These are phyloP conservation scores for Axea sp. DNA, from an alignment of 2,888 invertebrate genomes.

Conservation along the genomic window DNA sequence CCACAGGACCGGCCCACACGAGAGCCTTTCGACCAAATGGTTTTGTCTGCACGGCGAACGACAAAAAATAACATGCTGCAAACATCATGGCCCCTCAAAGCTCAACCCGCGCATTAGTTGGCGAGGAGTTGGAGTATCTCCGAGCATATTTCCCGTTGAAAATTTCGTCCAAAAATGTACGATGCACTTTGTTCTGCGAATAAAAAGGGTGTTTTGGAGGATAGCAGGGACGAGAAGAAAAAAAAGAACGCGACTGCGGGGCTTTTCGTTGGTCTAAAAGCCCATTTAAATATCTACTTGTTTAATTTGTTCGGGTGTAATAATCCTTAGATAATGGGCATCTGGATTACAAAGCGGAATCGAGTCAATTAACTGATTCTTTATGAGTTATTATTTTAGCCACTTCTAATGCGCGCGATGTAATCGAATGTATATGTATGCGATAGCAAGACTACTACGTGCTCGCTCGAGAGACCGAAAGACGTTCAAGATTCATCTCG, in stretches of 20 bases:
- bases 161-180: constrained; percentile 49
- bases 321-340: constrained; percentile 37
- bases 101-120: constrained; percentile 55
- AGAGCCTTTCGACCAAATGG: constrained; percentile 61
- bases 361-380: constrained; percentile 51
- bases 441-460: constrained; percentile 23
- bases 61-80: constrained; percentile 66
- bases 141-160: constrained; percentile 43
- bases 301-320: constrained; percentile 44
- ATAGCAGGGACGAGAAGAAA: background rate
- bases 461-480: constrained; percentile 4
- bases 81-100: constrained; percentile 63
- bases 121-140: constrained; percentile 23
- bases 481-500: constrained; percentile 37
- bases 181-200: constrained; percentile 43
- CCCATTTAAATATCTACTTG: constrained; percentile 39
- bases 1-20: constrained; percentile 68
- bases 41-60: constrained; percentile 68
- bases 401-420: constrained; percentile 33
- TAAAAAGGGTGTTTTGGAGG: constrained; percentile 19
- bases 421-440: constrained; percentile 21
- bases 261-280: constrained; percentile 13
- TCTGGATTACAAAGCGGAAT: constrained; percentile 44
- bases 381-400: constrained; percentile 53
- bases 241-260: background rate